phyloP scores from a whole-genome alignment of 1,140 invertebrate genomes.

The Bilobella aurantiaca region DNA sequence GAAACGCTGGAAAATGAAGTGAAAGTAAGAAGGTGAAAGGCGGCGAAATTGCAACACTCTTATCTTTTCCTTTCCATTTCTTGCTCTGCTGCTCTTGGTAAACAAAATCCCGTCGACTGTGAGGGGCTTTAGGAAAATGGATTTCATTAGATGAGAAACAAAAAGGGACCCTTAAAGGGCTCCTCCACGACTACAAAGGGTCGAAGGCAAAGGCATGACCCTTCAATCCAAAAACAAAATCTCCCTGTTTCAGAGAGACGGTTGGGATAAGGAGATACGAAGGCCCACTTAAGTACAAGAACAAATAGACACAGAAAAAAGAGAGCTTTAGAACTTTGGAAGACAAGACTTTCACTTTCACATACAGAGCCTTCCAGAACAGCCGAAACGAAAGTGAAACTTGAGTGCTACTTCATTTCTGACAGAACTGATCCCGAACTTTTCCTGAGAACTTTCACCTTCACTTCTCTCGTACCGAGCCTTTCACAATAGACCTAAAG shows the following conservation, averaged over 20 bases:
- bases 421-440: no score
- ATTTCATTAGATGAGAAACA: background rate
- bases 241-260: background rate
- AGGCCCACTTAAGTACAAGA: background rate
- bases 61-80: background rate
- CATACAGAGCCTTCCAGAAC: no score
- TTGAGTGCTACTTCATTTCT: no score
- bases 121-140: background rate
- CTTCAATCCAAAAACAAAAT: no score
- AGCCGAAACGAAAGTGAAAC: no score
- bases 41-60: background rate
- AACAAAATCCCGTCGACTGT: background rate
- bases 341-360: no score
- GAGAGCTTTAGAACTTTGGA: no score
- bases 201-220: no score
- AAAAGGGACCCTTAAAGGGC: background rate
- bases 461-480: no score
- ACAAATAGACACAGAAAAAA: background rate
- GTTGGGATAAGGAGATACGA: background rate
- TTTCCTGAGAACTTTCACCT: no score
- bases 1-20: background rate
- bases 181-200: no score
- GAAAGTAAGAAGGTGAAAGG: background rate
- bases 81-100: background rate
- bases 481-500: no score